Conservation (phyloP, 2,888 invertebrate species). For the Petrolisthes manimaculis region DNA sequence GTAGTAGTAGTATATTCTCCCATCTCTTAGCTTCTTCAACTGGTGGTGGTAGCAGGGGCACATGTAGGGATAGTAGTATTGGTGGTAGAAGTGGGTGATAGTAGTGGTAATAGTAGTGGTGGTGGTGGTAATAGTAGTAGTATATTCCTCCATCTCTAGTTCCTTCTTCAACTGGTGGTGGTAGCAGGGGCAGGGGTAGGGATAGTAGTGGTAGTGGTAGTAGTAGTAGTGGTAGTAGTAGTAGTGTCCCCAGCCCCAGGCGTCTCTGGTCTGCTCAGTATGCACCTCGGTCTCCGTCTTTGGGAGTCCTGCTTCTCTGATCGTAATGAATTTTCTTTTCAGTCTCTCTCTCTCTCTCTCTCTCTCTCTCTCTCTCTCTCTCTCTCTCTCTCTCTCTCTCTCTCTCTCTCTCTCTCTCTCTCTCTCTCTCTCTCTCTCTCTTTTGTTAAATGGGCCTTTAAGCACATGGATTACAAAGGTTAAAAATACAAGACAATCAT, state of each 20-base stretch:
- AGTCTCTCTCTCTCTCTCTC: conserved; percentile 32
- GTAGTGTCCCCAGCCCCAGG: conserved; percentile 3
- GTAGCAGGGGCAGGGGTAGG: not conserved
- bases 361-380: conserved; percentile 37
- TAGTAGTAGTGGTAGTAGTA: too few species aligned
- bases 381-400: conserved; percentile 28
- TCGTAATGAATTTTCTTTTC: conserved; percentile 58
- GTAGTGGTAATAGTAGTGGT: too few species aligned
- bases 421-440: conserved; percentile 9
- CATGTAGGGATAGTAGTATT: too few species aligned
- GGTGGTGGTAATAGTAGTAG: too few species aligned
- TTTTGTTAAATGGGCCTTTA: not conserved
- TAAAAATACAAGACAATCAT: too few species aligned
- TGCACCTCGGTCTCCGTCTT: conserved; percentile 42
- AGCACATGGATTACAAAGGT: too few species aligned
- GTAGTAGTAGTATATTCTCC: too few species aligned
- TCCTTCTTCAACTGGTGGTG: not conserved
- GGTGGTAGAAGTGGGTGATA: too few species aligned
- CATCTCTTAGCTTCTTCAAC: too few species aligned
- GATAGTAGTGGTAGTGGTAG: too few species aligned
- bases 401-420: conserved; percentile 27
- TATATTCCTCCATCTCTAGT: not conserved
- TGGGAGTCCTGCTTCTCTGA: conserved; percentile 56
- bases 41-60: too few species aligned
- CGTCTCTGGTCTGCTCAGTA: conserved; percentile 34